These are phyloP conservation scores for Lonchura striata DNA, from an alignment of 2,113 vertebrate species.

Conservation along the genomic window DNA sequence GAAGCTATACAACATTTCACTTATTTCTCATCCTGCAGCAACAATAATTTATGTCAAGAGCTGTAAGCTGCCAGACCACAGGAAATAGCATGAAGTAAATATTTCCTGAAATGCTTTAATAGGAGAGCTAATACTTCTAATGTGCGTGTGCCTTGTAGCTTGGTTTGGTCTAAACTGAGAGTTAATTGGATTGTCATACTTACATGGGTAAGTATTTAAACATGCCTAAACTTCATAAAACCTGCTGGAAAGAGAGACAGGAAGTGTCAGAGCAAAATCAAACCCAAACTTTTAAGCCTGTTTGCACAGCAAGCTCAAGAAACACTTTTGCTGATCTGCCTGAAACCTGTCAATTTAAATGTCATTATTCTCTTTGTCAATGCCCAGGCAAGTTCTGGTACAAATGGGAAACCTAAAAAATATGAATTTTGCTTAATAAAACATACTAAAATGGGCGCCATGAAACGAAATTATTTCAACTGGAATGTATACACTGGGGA, in stretches of 20 bases:
- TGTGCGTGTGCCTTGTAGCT: neutral
- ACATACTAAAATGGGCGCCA: conserved; percentile 48
- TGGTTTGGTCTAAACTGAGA: neutral
- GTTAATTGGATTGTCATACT: neutral
- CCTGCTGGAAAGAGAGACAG: neutral
- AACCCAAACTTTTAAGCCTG: neutral
- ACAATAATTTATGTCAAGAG: neutral
- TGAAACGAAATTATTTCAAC: conserved; percentile 39
- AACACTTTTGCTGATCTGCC: neutral
- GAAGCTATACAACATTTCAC: neutral
- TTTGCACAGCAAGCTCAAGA: neutral
- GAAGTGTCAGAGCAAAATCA: neutral
- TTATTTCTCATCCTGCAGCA: neutral
- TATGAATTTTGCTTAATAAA: conserved; percentile 8
- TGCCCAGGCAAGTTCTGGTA: neutral
- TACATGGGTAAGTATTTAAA: neutral
- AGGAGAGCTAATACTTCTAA: neutral
- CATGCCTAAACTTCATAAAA: neutral
- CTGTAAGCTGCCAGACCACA: neutral
- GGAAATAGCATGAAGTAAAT: neutral
- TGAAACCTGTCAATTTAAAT: neutral
- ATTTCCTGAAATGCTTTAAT: neutral
- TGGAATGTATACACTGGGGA: conserved; percentile 45
- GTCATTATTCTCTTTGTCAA: neutral
- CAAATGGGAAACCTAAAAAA: neutral